A percentile compares a stretch with the other conserved stretches of the same genome.
Evolutionary conservation across 1,140 invertebrate genomes (phyloP).

Genomic region (Diachasmimorpha longicaudata): DNA sequence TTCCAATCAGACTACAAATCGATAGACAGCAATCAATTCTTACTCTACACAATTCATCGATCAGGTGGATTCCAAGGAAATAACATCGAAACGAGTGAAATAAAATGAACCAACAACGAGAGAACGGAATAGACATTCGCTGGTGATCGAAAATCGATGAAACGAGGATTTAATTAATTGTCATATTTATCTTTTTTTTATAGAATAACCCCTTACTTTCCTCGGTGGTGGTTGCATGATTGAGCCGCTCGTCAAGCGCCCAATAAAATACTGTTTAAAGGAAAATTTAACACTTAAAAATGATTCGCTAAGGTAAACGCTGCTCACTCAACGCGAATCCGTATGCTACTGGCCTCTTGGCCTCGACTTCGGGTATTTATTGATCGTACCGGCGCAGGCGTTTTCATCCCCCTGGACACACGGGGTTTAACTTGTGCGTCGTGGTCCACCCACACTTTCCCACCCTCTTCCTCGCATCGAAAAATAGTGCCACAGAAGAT

Average conservation of each 20-base stretch:
- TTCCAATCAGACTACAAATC: background rate
- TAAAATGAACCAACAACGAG: background rate
- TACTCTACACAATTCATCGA: background rate
- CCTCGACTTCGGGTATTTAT: conserved; percentile 52
- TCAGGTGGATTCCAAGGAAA: background rate
- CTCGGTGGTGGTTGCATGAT: conserved; percentile 78
- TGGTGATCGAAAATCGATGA: background rate
- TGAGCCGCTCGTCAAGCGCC: conserved; percentile 44
- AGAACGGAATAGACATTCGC: background rate
- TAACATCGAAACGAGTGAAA: background rate
- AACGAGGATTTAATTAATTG: background rate
- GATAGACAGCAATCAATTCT: background rate
- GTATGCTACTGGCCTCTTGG: conserved; percentile 52
- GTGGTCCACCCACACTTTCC: conserved; percentile 14
- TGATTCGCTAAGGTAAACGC: background rate
- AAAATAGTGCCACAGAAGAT: background rate
- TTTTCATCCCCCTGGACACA: conserved; percentile 24
- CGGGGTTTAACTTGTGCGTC: conserved; percentile 13
- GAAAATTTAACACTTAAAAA: background rate
- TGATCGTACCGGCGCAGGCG: conserved; percentile 50
- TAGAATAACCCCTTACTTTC: conserved; percentile 67
- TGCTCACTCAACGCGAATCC: conserved; percentile 40
- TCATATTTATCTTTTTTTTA: background rate
- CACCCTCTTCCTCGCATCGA: background rate
- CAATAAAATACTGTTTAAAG: conserved; percentile 19